These are phyloP conservation scores for Yponomeuta plumbellus DNA, from an alignment of 2,888 invertebrate genomes.

Conservation along the genomic window DNA sequence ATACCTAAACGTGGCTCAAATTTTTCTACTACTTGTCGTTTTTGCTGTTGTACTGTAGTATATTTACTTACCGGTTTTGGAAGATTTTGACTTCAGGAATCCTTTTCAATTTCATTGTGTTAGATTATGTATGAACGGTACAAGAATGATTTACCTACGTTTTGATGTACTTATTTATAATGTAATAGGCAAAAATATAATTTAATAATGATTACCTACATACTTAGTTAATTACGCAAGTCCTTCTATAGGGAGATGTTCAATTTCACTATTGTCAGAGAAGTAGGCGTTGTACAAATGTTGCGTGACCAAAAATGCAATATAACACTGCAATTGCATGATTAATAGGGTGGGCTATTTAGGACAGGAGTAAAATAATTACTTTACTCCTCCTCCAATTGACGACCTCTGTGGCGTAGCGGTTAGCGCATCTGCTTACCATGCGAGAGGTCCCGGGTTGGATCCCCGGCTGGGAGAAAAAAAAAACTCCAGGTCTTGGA, in stretches of 20 bases:
- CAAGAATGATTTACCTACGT: not conserved
- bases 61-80: not conserved
- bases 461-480: too few species aligned
- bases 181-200: constrained; percentile 2
- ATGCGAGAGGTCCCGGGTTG: too few species aligned
- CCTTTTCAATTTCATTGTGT: not conserved
- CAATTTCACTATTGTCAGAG: not conserved
- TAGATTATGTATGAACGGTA: not conserved
- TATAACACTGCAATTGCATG: not conserved
- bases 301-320: not conserved
- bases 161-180: not conserved
- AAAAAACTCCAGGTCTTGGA: too few species aligned
- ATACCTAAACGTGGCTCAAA: constrained; percentile 49
- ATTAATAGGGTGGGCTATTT: not conserved
- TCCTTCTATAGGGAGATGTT: not conserved
- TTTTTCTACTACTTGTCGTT: constrained; percentile 34
- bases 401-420: too few species aligned
- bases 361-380: too few species aligned
- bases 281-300: not conserved
- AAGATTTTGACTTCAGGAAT: not conserved
- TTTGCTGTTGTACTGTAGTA: constrained; percentile 18
- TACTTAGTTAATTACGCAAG: not conserved
- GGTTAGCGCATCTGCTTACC: too few species aligned
- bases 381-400: too few species aligned
- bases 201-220: not conserved